These are phyloP conservation scores for Bungarus multicinctus DNA, from an alignment of 2,113 vertebrate species.

Conservation along the genomic window DNA sequence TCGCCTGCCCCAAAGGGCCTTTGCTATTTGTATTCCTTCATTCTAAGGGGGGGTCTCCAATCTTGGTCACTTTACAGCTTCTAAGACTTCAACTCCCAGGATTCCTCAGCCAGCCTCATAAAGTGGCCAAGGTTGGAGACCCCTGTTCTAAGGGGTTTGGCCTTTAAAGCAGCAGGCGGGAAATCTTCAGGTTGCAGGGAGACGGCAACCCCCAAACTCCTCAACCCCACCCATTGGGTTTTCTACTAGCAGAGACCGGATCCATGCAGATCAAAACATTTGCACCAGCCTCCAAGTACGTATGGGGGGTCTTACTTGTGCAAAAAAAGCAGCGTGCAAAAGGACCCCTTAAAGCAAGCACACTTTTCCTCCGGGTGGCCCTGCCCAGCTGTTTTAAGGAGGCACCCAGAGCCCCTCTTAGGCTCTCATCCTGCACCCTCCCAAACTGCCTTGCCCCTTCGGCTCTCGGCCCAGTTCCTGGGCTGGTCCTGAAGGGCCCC, in stretches of 20 bases:
- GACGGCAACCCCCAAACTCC: not conserved
- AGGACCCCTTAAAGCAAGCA: not conserved
- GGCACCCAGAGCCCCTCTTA: not conserved
- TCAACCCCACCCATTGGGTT: not conserved
- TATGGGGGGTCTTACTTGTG: not conserved
- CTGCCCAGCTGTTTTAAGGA: not conserved
- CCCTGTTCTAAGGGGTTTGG: too few species aligned
- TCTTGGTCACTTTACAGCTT: not conserved
- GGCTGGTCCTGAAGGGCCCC: not conserved
- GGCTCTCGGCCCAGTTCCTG: not conserved
- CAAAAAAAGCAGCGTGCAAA: not conserved
- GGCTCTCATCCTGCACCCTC: not conserved
- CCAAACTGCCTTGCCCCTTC: not conserved
- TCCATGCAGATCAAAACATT: not conserved
- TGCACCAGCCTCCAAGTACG: not conserved
- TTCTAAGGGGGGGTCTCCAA: not conserved
- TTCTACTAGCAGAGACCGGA: not conserved
- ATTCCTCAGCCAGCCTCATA: too few species aligned
- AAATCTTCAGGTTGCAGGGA: not conserved
- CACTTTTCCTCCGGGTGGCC: rapidly evolving
- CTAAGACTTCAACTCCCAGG: too few species aligned
- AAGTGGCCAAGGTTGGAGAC: too few species aligned
- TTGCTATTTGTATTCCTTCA: too few species aligned
- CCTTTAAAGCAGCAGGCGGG: too few species aligned
- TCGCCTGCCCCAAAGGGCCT: not conserved